phyloP scores from a whole-genome alignment of 2,797 vertebrate genomes.

The Steatocranus sp. region DNA sequence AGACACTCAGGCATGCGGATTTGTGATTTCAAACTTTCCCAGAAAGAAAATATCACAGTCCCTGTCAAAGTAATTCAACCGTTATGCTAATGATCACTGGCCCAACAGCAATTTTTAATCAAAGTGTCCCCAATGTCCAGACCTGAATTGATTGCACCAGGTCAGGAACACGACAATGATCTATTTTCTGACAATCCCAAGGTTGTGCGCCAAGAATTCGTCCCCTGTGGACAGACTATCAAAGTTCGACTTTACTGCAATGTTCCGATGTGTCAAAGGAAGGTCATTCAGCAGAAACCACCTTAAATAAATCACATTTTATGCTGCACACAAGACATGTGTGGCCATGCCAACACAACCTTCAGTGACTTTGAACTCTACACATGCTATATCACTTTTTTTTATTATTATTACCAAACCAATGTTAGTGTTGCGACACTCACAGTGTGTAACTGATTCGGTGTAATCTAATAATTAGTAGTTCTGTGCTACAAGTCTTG shows the following conservation, averaged over 20 bases:
- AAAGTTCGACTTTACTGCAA: neutral
- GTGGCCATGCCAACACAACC: neutral
- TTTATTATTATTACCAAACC: neutral
- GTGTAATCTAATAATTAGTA: neutral
- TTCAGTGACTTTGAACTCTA: no score
- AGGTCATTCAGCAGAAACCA: neutral
- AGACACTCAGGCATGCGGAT: neutral
- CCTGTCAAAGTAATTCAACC: neutral
- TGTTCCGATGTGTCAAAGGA: neutral
- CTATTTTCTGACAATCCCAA: neutral
- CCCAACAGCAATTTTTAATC: neutral
- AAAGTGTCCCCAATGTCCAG: neutral
- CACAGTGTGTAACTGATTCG: neutral
- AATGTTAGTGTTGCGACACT: neutral
- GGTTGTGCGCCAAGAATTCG: neutral
- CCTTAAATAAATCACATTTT: neutral
- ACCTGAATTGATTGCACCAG: neutral
- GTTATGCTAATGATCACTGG: neutral
- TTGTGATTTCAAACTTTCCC: neutral
- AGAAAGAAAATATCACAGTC: neutral
- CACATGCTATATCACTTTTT: no score
- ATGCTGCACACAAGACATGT: neutral
- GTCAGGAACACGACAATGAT: neutral
- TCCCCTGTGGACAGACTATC: neutral
- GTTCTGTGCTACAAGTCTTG: neutral